Conservation (phyloP, 2,113 vertebrate species). For the Semnornis frantzii region DNA sequence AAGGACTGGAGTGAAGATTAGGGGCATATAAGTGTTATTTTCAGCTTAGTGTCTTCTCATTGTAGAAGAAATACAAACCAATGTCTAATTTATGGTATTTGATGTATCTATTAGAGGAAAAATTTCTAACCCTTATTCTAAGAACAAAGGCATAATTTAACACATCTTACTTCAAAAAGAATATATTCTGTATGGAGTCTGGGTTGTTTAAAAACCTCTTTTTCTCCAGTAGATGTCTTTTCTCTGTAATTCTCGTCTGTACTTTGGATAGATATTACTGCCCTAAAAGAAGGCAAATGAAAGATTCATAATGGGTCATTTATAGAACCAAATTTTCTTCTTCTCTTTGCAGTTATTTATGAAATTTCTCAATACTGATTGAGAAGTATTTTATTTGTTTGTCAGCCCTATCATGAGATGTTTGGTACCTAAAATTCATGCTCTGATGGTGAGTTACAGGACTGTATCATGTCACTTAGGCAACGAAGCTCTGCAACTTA, state of each 20-base stretch:
- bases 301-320: not conserved
- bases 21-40: not conserved
- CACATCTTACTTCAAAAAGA: not conserved
- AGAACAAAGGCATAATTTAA: not conserved
- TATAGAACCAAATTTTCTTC: not conserved
- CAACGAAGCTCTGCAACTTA: not conserved
- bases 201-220: accelerated
- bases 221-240: not conserved
- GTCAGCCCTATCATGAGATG: not conserved
- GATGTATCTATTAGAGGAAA: not conserved
- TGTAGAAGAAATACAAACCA: not conserved
- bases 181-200: not conserved
- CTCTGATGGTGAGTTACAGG: not conserved
- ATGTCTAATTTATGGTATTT: not conserved
- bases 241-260: not conserved
- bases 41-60: not conserved
- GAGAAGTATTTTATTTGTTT: not conserved
- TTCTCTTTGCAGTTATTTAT: not conserved
- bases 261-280: not conserved
- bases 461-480: not conserved
- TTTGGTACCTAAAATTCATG: not conserved
- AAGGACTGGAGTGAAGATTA: not conserved
- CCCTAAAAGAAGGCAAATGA: not conserved
- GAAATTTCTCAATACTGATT: not conserved
- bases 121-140: not conserved